phyloP scores from a whole-genome alignment of 2,797 vertebrate species.

The Clarias fuscus region DNA sequence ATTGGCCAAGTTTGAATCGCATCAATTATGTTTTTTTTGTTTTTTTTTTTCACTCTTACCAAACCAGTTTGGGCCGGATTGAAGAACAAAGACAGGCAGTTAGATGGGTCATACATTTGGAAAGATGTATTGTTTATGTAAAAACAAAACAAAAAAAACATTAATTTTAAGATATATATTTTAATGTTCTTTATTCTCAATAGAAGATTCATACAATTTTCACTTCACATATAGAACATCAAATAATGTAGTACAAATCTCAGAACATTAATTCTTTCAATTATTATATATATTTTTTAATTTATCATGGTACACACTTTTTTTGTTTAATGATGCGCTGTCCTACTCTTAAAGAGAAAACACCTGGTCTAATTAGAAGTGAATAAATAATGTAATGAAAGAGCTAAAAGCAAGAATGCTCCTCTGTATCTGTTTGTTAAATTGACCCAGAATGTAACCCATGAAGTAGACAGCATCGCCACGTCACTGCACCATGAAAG shows the following conservation, averaged over 20 bases:
- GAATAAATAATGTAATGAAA: neutral
- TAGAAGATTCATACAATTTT: neutral
- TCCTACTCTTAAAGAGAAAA: neutral
- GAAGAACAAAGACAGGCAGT: conserved; percentile 35
- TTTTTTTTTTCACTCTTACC: neutral
- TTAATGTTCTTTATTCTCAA: neutral
- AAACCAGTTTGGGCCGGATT: conserved; percentile 50
- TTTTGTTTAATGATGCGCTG: neutral
- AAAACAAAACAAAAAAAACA: neutral
- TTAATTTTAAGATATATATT: neutral
- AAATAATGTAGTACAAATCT: neutral
- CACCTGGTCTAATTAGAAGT: neutral
- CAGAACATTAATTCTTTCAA: neutral
- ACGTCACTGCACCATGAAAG: neutral
- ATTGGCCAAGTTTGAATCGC: conserved; percentile 30
- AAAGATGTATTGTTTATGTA: neutral
- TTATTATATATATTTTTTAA: neutral
- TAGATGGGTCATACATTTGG: neutral
- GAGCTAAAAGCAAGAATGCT: neutral
- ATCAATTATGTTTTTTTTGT: neutral
- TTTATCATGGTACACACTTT: neutral
- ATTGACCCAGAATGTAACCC: neutral
- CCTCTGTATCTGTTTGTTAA: neutral
- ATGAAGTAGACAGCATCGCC: neutral
- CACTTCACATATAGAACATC: neutral